Conservation (phyloP, 2,888 invertebrate species). For the Quadroppia sp. region DNA sequence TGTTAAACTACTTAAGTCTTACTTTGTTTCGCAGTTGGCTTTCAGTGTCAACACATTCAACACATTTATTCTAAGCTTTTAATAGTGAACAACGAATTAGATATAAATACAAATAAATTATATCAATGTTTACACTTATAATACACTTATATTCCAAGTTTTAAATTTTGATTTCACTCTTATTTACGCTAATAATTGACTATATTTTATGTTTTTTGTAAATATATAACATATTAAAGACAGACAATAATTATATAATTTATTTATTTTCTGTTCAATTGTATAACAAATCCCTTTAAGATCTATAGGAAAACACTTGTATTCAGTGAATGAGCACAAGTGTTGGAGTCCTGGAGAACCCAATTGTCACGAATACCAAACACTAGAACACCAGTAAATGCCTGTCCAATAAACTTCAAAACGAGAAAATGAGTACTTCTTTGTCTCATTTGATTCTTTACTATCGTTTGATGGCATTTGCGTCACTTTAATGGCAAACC, state of each 20-base stretch:
- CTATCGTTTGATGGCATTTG: neutral
- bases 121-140: too few relatives aligned
- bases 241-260: too few relatives aligned
- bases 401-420: neutral
- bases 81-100: too few relatives aligned
- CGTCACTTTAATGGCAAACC: constrained; percentile 22
- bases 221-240: too few relatives aligned
- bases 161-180: too few relatives aligned
- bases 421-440: constrained; percentile 19
- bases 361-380: neutral
- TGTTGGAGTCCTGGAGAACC: neutral
- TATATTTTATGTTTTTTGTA: too few relatives aligned
- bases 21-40: neutral
- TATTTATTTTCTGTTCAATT: too few relatives aligned
- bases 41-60: too few relatives aligned
- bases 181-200: too few relatives aligned
- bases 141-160: too few relatives aligned
- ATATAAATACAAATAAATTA: too few relatives aligned
- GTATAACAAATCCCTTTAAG: neutral
- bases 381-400: neutral
- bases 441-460: neutral
- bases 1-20: neutral
- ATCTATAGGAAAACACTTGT: constrained; percentile 21
- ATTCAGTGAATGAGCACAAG: neutral
- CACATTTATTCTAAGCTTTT: too few relatives aligned